These are phyloP conservation scores for Grapholita molesta DNA, from an alignment of 1,140 invertebrate genomes.

Conservation along the genomic window DNA sequence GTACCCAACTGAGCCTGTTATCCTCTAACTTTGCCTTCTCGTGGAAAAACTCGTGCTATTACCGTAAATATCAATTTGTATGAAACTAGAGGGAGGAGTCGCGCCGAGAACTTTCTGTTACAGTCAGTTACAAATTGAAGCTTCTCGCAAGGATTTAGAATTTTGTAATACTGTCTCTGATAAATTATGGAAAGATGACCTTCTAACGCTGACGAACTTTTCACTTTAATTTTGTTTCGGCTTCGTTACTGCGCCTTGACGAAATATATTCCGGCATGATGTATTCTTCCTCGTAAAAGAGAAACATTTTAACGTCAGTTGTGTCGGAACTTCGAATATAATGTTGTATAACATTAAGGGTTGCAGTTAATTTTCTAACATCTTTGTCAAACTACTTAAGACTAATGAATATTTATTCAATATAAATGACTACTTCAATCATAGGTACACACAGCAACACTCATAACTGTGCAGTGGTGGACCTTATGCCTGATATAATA, in stretches of 20 bases:
- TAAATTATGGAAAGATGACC: constrained; percentile 11
- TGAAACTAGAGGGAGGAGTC: constrained; percentile 63
- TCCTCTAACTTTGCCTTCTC: constrained; percentile 61
- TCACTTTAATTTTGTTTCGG: background rate
- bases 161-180: constrained; percentile 35
- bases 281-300: constrained; percentile 1
- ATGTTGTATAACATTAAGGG: background rate
- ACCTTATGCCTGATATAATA: no score
- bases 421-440: background rate
- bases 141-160: constrained; percentile 41
- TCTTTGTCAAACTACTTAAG: background rate
- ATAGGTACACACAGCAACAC: no score
- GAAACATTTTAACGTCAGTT: constrained; percentile 5
- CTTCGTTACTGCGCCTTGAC: background rate
- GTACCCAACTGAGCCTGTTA: constrained; percentile 65
- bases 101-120: constrained; percentile 42
- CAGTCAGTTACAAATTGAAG: constrained; percentile 63
- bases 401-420: background rate
- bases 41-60: constrained; percentile 68
- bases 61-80: constrained; percentile 74
- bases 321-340: background rate
- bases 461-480: no score
- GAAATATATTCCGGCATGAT: background rate
- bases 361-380: constrained; percentile 2
- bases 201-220: constrained; percentile 30